Conservation (phyloP, 1,140 invertebrate species). For the Glossosoma conforme region DNA sequence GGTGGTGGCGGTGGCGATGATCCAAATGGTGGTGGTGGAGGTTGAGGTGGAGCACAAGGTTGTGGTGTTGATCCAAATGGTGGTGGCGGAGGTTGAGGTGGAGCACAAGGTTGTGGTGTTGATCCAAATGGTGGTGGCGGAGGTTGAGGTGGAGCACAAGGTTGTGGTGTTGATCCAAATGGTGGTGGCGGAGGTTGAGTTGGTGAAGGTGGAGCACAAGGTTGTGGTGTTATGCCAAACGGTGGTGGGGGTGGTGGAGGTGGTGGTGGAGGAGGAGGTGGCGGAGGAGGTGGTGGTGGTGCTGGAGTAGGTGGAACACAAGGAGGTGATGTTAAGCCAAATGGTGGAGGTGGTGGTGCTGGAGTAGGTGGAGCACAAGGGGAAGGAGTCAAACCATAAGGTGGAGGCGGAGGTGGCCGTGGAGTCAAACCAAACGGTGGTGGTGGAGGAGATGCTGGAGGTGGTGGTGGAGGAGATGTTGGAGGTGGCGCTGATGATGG, state of each 20-base stretch:
- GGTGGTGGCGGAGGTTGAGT: too few species aligned
- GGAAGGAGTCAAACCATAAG: background rate
- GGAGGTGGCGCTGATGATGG: background rate
- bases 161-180: too few species aligned
- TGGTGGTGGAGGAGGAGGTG: background rate
- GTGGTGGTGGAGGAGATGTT: background rate
- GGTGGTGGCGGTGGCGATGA: too few species aligned
- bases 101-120: too few species aligned
- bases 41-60: too few species aligned
- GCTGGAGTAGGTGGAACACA: background rate
- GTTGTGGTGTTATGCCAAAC: too few species aligned
- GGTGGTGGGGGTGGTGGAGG: background rate
- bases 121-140: too few species aligned
- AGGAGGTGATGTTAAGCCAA: background rate
- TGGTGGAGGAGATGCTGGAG: background rate
- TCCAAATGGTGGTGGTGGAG: too few species aligned
- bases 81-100: too few species aligned
- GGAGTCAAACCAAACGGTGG: background rate
- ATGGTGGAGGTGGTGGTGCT: background rate
- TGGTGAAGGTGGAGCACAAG: too few species aligned
- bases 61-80: too few species aligned
- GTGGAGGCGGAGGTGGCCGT: background rate
- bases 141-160: too few species aligned
- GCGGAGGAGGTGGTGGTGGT: background rate
- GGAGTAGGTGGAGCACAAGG: background rate